phyloP scores from a whole-genome alignment of 2,888 invertebrate genomes.

The Drosophila quinaria region DNA sequence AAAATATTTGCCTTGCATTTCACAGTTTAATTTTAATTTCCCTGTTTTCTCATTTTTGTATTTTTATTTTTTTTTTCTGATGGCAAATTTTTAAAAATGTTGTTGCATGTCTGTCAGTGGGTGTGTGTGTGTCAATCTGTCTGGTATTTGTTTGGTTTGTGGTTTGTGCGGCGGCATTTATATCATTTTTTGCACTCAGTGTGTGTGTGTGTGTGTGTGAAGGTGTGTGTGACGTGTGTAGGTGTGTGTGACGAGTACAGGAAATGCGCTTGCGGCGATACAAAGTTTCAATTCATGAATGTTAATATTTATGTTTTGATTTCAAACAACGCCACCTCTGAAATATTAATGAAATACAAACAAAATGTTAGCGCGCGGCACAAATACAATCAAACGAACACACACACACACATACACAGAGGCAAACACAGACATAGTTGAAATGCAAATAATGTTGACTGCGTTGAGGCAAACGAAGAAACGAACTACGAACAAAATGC shows the following conservation, averaged over 20 bases:
- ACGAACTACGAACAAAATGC: constrained; percentile 27
- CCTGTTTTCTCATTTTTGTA: constrained; percentile 21
- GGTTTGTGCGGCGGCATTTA: constrained; percentile 77
- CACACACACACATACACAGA: constrained; percentile 29
- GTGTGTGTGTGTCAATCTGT: constrained; percentile 52
- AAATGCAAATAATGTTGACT: constrained; percentile 76
- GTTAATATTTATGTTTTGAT: constrained; percentile 84
- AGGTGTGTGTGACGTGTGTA: not conserved
- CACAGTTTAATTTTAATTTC: constrained; percentile 68
- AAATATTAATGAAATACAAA: constrained; percentile 84
- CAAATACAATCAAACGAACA: constrained; percentile 33
- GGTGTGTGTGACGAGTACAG: constrained; percentile 41
- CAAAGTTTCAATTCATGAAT: constrained; percentile 83
- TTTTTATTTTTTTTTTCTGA: constrained; percentile 22
- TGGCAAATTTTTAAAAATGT: constrained; percentile 56
- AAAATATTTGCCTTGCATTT: constrained; percentile 77
- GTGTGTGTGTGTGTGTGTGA: constrained; percentile 29
- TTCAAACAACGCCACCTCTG: constrained; percentile 82
- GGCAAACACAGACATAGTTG: constrained; percentile 69
- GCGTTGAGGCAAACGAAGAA: constrained; percentile 56
- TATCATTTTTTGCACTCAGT: constrained; percentile 66
- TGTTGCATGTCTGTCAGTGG: constrained; percentile 47
- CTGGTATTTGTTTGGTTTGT: constrained; percentile 72
- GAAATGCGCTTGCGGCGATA: constrained; percentile 77
- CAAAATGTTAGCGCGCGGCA: constrained; percentile 76